These are phyloP conservation scores for Nycticebus coucang DNA, from an alignment of 2,113 vertebrate genomes.

Conservation along the genomic window DNA sequence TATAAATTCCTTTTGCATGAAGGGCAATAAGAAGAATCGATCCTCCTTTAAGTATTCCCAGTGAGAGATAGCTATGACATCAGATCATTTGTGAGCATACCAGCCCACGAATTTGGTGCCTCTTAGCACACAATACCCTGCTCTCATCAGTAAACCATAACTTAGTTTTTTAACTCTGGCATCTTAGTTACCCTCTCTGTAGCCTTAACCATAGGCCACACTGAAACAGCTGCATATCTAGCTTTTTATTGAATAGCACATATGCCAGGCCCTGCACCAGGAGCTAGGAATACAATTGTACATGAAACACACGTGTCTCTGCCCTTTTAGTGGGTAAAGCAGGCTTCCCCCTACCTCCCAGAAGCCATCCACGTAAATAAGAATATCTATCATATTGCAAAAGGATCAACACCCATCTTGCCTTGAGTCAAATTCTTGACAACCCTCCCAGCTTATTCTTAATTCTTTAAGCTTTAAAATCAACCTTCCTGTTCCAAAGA, in stretches of 20 bases:
- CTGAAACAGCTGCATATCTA: not conserved
- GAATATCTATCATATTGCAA: not conserved
- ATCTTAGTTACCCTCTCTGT: not conserved
- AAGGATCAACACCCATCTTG: constrained; percentile 25
- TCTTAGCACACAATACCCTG: not conserved
- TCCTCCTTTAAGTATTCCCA: not conserved
- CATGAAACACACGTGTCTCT: not conserved
- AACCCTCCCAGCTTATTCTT: constrained; percentile 46
- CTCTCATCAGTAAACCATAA: not conserved
- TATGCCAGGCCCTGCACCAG: too few species aligned
- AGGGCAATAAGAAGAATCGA: not conserved
- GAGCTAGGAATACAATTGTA: not conserved
- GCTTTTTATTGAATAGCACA: not conserved
- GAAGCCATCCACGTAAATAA: not conserved
- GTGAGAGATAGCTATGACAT: not conserved
- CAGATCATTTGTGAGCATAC: not conserved
- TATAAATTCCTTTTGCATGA: not conserved
- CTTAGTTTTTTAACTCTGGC: not conserved
- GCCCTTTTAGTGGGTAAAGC: not conserved
- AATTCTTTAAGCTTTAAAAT: constrained; percentile 73
- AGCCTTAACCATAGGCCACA: too few species aligned
- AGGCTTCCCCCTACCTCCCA: too few species aligned
- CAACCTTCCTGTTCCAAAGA: constrained; percentile 62
- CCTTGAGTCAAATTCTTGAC: constrained; percentile 45
- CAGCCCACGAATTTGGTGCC: not conserved